These are phyloP conservation scores for Caenorhabditis macrosperma DNA, from an alignment of 2,888 invertebrate genomes.

Conservation along the genomic window DNA sequence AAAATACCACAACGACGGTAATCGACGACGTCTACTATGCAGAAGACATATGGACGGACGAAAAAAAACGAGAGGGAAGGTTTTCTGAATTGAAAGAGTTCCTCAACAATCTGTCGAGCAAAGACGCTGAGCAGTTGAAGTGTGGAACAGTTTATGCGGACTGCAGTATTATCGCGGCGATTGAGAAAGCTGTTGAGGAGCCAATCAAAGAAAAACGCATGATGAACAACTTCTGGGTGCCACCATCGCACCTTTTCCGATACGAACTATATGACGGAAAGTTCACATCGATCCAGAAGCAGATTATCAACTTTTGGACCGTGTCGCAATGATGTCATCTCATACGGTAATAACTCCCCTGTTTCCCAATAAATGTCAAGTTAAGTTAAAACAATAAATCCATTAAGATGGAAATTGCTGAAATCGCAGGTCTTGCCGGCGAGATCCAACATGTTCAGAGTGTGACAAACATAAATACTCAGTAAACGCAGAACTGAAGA, in stretches of 20 bases:
- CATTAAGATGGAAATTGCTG: not conserved
- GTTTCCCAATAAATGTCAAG: no score
- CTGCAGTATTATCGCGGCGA: slow-evolving; percentile 83
- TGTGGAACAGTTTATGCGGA: slow-evolving; percentile 87
- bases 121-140: slow-evolving; percentile 83
- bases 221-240: not conserved
- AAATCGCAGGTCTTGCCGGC: not conserved
- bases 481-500: no score
- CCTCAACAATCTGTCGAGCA: slow-evolving; percentile 83
- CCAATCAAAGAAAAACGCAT: not conserved
- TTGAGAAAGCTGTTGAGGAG: slow-evolving; percentile 9
- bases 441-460: no score
- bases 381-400: not conserved
- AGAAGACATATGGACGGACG: slow-evolving; percentile 85
- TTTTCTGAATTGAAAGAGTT: slow-evolving; percentile 83
- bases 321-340: slow-evolving; percentile 83
- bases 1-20: slow-evolving; percentile 42
- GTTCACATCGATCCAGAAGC: slow-evolving; percentile 85
- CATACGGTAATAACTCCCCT: no score
- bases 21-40: slow-evolving; percentile 85
- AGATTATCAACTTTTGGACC: slow-evolving; percentile 87
- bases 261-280: slow-evolving; percentile 65
- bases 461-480: no score
- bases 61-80: slow-evolving; percentile 41
- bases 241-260: slow-evolving; percentile 22